Conservation (phyloP, 2,797 vertebrate genomes). For the Chromis chromis region DNA sequence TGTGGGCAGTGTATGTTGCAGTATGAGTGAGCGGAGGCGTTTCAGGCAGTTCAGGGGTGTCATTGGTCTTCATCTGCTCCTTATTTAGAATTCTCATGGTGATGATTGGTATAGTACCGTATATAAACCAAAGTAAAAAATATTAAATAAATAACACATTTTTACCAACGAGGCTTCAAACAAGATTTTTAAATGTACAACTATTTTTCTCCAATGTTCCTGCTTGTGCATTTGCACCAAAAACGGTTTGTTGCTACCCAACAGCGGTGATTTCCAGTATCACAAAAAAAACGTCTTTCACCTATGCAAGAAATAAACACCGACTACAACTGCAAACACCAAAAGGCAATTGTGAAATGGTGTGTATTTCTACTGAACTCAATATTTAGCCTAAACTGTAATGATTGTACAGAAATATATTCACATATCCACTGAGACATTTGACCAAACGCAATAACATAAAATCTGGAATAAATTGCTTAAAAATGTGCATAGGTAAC, state of each 20-base stretch:
- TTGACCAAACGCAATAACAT: background rate
- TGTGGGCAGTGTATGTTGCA: conserved; percentile 79
- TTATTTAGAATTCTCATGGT: conserved; percentile 68
- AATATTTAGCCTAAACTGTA: conserved; percentile 8
- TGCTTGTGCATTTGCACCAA: conserved; percentile 2
- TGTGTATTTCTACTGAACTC: conserved; percentile 1
- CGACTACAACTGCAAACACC: background rate
- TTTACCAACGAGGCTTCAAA: background rate
- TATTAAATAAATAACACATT: conserved; percentile 3
- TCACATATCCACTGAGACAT: background rate
- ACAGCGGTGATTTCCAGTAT: background rate
- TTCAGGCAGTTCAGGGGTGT: conserved; percentile 76
- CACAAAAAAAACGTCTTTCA: background rate
- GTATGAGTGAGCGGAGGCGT: conserved; percentile 78
- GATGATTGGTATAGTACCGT: conserved; percentile 30
- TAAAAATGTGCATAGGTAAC: background rate
- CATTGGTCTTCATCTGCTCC: conserved; percentile 76
- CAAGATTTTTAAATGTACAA: background rate
- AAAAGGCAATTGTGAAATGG: background rate
- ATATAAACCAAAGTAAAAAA: conserved; percentile 9
- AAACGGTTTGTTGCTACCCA: background rate
- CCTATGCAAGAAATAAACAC: background rate
- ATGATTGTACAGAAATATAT: conserved; percentile 23
- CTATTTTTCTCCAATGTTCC: conserved; percentile 8
- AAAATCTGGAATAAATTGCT: conserved; percentile 5